phyloP scores from a whole-genome alignment of 2,888 invertebrate species.

The Plebejus melissa region DNA sequence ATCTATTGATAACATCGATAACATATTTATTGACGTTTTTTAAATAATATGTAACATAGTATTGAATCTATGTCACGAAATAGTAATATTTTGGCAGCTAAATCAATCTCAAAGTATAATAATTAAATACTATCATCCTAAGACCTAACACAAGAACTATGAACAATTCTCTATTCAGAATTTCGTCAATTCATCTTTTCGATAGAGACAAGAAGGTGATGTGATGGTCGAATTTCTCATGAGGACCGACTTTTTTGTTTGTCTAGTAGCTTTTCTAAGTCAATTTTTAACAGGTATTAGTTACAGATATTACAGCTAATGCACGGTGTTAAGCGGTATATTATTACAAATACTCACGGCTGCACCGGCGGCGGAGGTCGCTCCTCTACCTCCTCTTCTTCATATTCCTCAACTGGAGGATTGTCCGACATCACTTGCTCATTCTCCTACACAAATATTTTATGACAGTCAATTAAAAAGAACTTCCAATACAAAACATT shows the following conservation, averaged over 20 bases:
- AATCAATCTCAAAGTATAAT: background rate
- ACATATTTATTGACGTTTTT: background rate
- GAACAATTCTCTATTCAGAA: too few relatives aligned
- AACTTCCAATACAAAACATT: too few relatives aligned
- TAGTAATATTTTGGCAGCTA: background rate
- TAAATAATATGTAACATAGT: background rate
- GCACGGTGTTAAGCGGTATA: too few relatives aligned
- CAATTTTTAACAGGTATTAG: too few relatives aligned
- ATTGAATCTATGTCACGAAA: background rate
- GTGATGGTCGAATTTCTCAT: too few relatives aligned
- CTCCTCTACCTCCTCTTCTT: slow-evolving; percentile 62
- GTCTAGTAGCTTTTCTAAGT: too few relatives aligned
- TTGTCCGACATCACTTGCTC: slow-evolving; percentile 54
- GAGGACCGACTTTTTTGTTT: too few relatives aligned
- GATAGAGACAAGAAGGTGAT: too few relatives aligned
- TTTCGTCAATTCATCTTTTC: too few relatives aligned
- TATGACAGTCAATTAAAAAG: background rate
- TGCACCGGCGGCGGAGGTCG: slow-evolving; percentile 47
- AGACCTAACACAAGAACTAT: too few relatives aligned
- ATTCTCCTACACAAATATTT: slow-evolving; percentile 36
- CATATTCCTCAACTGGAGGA: slow-evolving; percentile 52
- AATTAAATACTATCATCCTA: too few relatives aligned
- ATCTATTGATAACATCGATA: slow-evolving; percentile 9
- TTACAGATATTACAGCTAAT: too few relatives aligned
- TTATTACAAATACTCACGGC: slow-evolving; percentile 43